These are phyloP conservation scores for Sebastolobus altivelis DNA, from an alignment of 2,797 vertebrate species.

Conservation along the genomic window DNA sequence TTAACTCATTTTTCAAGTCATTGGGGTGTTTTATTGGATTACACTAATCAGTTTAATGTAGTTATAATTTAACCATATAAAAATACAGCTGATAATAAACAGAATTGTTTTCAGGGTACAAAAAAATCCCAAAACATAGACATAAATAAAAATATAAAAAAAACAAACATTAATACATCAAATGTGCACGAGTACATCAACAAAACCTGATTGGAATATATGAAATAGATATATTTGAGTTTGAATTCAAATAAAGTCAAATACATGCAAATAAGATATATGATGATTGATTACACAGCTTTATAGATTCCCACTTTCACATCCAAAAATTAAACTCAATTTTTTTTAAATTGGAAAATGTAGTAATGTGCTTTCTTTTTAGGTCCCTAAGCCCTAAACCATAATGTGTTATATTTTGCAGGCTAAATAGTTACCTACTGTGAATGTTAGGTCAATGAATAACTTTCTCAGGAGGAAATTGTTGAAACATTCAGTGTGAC, in stretches of 20 bases:
- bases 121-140: neutral
- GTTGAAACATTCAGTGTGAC: neutral
- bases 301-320: neutral
- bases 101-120: neutral
- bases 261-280: neutral
- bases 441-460: slow-evolving; percentile 25
- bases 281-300: neutral
- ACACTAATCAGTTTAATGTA: neutral
- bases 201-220: neutral
- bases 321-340: neutral
- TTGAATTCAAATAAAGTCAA: neutral
- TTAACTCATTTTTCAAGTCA: neutral
- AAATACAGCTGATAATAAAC: neutral
- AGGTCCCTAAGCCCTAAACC: neutral
- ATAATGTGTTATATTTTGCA: neutral
- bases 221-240: too few species aligned
- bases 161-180: neutral
- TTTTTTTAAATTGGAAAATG: neutral
- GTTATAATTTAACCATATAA: neutral
- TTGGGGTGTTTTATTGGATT: neutral
- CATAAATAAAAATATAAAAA: neutral
- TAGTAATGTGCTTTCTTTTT: neutral
- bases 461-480: slow-evolving; percentile 1
- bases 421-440: slow-evolving; percentile 21
- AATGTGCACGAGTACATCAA: neutral